Conservation (phyloP, 2,797 vertebrate genomes). For the Salarias fasciatus region DNA sequence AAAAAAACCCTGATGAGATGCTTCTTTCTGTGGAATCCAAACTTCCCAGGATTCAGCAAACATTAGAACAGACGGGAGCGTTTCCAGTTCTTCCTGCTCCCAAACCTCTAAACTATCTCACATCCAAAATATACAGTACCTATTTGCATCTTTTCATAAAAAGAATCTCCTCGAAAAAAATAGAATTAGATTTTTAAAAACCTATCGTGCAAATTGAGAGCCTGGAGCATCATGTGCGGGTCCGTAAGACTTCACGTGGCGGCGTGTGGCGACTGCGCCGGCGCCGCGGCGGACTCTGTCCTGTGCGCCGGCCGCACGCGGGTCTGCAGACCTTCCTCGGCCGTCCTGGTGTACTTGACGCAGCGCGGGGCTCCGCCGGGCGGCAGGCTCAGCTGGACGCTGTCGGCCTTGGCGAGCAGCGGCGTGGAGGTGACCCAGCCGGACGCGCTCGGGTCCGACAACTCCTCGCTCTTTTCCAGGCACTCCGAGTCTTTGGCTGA, state of each 20-base stretch:
- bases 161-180: conserved; percentile 76
- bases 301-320: conserved; percentile 26
- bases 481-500: conserved; percentile 32
- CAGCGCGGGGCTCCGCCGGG: conserved; percentile 65
- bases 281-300: conserved; percentile 26
- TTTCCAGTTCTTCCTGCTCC: conserved; percentile 68
- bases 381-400: conserved; percentile 76
- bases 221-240: no score
- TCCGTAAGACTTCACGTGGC: conserved; percentile 76
- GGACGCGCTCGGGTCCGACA: conserved; percentile 70
- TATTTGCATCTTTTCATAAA: conserved; percentile 75
- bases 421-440: conserved; percentile 85
- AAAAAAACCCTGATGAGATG: conserved; percentile 61
- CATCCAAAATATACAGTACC: conserved; percentile 83
- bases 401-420: conserved; percentile 72
- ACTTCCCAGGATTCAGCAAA: conserved; percentile 29
- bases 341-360: conserved; percentile 68
- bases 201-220: conserved; percentile 90
- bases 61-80: conserved; percentile 19
- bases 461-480: conserved; percentile 59
- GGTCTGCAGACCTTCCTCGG: conserved; percentile 62
- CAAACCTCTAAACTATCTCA: conserved; percentile 51
- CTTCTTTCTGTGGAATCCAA: conserved; percentile 30
- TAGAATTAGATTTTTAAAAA: conserved; percentile 62
- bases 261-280: conserved; percentile 75